phyloP scores from a whole-genome alignment of 2,113 vertebrate genomes.

The Dolichallabes microphthalmus region DNA sequence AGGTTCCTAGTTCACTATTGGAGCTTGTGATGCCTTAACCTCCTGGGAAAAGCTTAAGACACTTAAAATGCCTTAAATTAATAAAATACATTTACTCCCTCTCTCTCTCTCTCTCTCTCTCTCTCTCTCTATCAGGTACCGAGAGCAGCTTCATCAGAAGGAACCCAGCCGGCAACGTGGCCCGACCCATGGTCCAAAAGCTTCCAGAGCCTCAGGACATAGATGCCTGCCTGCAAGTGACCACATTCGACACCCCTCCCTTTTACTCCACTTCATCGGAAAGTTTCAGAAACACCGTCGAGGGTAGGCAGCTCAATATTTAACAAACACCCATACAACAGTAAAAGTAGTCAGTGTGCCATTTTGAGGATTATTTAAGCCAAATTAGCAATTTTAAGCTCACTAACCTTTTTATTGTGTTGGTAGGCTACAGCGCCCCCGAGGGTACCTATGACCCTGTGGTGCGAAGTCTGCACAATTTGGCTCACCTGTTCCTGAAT shows the following conservation, averaged over 20 bases:
- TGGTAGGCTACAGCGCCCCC: slow-evolving; percentile 88
- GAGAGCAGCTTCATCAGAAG: slow-evolving; percentile 84
- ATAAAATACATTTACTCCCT: background rate
- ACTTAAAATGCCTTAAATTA: background rate
- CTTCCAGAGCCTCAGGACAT: slow-evolving; percentile 90
- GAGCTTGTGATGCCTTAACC: background rate
- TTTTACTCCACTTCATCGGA: slow-evolving; percentile 94
- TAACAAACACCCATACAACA: background rate
- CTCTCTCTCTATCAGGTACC: slow-evolving; percentile 70
- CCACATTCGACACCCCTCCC: slow-evolving; percentile 88
- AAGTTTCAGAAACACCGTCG: slow-evolving; percentile 93
- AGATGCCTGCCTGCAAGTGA: slow-evolving; percentile 84
- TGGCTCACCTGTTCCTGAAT: slow-evolving; percentile 96
- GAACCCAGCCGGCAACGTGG: slow-evolving; percentile 91
- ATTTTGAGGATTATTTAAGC: background rate
- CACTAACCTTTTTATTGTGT: slow-evolving; percentile 16
- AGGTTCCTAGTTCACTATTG: background rate
- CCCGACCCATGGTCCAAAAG: slow-evolving; percentile 90
- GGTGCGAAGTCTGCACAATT: slow-evolving; percentile 92
- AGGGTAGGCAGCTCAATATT: slow-evolving; percentile 72
- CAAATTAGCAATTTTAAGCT: too few species aligned
- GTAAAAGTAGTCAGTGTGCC: background rate
- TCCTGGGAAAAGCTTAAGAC: background rate
- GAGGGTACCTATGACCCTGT: slow-evolving; percentile 87
- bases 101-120: background rate